phyloP scores from a whole-genome alignment of 2,888 invertebrate genomes.

The Macrosoma leucophasiata region DNA sequence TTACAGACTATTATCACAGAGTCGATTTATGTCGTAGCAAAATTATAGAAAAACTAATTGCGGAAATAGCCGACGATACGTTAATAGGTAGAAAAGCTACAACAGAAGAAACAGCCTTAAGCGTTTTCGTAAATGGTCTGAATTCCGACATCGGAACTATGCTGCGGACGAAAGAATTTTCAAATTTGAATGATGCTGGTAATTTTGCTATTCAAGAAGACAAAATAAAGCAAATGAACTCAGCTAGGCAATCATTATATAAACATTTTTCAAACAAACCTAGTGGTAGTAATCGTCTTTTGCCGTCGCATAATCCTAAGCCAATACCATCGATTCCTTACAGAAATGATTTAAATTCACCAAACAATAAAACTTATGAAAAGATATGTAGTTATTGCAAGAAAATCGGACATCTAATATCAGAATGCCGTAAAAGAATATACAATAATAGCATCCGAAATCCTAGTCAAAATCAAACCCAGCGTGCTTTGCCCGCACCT shows the following conservation, averaged over 20 bases:
- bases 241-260: slow-evolving; percentile 14
- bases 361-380: not conserved
- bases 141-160: slow-evolving; percentile 26
- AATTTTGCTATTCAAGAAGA: slow-evolving; percentile 21
- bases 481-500: slow-evolving; percentile 5
- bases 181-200: slow-evolving; percentile 15
- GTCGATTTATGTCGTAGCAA: slow-evolving; percentile 27
- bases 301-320: too few species aligned
- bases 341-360: too few species aligned
- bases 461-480: not conserved
- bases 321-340: too few species aligned
- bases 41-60: slow-evolving; percentile 27
- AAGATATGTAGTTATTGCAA: slow-evolving; percentile 17
- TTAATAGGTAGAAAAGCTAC: slow-evolving; percentile 18
- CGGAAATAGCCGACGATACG: slow-evolving; percentile 21
- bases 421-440: slow-evolving; percentile 15
- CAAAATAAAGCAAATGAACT: slow-evolving; percentile 17
- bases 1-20: slow-evolving; percentile 29
- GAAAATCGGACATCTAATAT: slow-evolving; percentile 13
- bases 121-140: slow-evolving; percentile 30
- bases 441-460: slow-evolving; percentile 8
- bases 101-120: slow-evolving; percentile 28
- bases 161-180: slow-evolving; percentile 25
- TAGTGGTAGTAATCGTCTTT: too few species aligned
- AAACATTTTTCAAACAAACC: too few species aligned